Conservation (phyloP, 2,113 vertebrate genomes). For the Hippocampus mohnikei region DNA sequence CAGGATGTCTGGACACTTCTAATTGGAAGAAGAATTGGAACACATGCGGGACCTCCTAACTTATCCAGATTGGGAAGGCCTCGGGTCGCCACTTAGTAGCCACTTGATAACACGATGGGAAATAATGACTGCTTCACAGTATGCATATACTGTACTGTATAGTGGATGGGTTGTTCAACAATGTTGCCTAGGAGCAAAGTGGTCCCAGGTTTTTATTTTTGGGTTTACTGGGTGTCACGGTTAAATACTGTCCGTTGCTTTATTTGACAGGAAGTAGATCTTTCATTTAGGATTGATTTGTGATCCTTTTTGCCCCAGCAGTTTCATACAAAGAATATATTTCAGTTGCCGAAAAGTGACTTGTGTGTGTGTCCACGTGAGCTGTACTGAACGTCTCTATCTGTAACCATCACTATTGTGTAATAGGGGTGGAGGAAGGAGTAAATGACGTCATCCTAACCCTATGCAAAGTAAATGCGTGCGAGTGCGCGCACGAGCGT, state of each 20-base stretch:
- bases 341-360: not conserved
- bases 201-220: no score
- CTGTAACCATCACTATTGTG: constrained; percentile 22
- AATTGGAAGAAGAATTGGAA: not conserved
- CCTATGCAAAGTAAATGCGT: constrained; percentile 7
- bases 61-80: not conserved
- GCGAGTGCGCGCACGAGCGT: constrained; percentile 1
- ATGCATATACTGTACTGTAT: no score
- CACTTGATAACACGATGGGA: not conserved
- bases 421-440: constrained; percentile 37
- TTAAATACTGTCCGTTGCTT: no score
- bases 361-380: not conserved
- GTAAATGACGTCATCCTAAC: constrained; percentile 41
- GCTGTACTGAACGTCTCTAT: not conserved
- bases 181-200: no score
- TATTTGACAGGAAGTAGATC: not conserved
- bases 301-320: not conserved
- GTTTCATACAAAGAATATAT: not conserved
- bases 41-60: not conserved
- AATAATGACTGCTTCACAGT: no score
- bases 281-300: not conserved
- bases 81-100: not conserved
- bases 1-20: not conserved
- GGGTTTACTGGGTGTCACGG: no score
- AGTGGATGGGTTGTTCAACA: no score